Evolutionary conservation across 2,797 vertebrate genomes (phyloP).

Genomic region (Borostomias antarcticus): DNA sequence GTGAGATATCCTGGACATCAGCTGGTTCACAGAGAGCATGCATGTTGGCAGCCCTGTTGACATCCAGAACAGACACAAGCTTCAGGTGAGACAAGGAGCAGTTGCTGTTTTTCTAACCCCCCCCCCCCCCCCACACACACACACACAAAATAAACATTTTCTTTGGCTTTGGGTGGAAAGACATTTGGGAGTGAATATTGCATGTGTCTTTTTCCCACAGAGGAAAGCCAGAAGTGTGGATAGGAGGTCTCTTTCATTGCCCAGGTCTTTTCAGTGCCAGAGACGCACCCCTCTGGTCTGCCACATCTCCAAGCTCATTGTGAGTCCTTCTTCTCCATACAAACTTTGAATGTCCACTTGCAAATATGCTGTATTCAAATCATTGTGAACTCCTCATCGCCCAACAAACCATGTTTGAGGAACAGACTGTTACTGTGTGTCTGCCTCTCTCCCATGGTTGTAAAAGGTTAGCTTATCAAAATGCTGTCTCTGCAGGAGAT

Average conservation of each 20-base stretch:
- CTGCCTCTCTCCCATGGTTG: too few relatives aligned
- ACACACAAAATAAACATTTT: neutral
- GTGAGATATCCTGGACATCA: conserved; percentile 80
- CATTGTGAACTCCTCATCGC: too few relatives aligned
- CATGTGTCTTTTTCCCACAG: conserved; percentile 1
- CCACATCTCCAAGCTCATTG: conserved; percentile 75
- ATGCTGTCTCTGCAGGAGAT: conserved; percentile 77
- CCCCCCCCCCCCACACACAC: neutral
- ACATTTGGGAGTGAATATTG: too few relatives aligned
- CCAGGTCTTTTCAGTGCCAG: conserved; percentile 84
- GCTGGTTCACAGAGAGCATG: conserved; percentile 89
- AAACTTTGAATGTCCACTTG: too few relatives aligned
- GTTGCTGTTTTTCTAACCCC: too few relatives aligned
- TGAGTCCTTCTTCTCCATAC: conserved; percentile 56
- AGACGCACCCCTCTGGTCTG: conserved; percentile 73
- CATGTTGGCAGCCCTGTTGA: conserved; percentile 68
- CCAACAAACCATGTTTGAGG: too few relatives aligned
- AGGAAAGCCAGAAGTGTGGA: conserved; percentile 46
- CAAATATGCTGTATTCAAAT: too few relatives aligned
- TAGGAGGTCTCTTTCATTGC: conserved; percentile 36
- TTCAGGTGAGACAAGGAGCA: conserved; percentile 81
- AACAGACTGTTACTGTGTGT: too few relatives aligned
- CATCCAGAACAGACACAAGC: conserved; percentile 71
- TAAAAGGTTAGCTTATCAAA: too few relatives aligned
- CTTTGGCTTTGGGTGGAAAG: too few relatives aligned